Conservation (phyloP, 2,113 vertebrate species). For the Myiozetetes cayanensis region DNA sequence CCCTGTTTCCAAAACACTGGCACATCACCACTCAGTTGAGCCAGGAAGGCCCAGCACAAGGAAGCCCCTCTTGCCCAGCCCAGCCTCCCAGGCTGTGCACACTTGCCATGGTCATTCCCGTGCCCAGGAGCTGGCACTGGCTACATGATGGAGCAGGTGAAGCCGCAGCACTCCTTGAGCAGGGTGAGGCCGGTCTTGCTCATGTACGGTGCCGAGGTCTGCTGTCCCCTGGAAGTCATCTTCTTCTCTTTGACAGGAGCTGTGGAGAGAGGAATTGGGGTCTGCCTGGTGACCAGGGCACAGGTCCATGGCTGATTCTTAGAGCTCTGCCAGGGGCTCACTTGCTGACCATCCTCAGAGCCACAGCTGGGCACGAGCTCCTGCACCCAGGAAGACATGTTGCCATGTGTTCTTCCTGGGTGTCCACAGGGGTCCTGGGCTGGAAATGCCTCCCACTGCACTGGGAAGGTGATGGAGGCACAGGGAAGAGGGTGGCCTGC, state of each 20-base stretch:
- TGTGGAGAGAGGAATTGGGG: not conserved
- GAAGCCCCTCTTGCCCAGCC: not conserved
- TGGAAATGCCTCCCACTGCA: not conserved
- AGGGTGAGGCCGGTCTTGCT: conserved; percentile 84
- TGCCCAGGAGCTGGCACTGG: not conserved
- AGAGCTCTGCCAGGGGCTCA: not conserved
- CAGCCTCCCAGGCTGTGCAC: not conserved
- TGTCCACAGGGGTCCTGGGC: not conserved
- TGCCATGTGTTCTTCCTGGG: not conserved
- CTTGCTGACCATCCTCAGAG: not conserved
- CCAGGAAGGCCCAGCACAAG: not conserved
- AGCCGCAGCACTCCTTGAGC: conserved; percentile 88
- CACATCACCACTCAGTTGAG: rapidly evolving
- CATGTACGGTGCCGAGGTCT: conserved; percentile 74
- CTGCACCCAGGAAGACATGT: not conserved
- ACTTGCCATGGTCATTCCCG: not conserved
- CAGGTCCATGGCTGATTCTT: not conserved
- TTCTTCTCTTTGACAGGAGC: conserved; percentile 69
- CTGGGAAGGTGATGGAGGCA: not conserved
- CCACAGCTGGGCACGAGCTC: not conserved
- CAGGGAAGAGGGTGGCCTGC: not conserved
- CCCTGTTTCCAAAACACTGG: not conserved
- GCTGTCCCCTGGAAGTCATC: conserved; percentile 73
- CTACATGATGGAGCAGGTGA: conserved; percentile 89
- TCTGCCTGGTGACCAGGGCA: not conserved